Conservation (phyloP, 2,797 vertebrate genomes). For the Arrhamphus sclerolepis region DNA sequence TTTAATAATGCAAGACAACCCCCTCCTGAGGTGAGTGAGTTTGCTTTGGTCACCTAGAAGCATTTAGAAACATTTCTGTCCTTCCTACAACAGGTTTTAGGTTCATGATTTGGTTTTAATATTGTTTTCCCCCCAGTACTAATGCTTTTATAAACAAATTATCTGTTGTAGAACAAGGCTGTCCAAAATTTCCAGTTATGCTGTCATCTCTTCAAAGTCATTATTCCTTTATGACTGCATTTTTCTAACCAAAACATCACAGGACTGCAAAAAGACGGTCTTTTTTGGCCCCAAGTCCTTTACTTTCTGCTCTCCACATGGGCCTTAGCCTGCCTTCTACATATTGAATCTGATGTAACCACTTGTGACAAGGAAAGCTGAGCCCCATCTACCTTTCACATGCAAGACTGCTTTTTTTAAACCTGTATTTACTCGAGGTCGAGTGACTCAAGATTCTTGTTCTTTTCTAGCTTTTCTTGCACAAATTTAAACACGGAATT, state of each 20-base stretch:
- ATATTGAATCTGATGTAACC: slow-evolving; percentile 46
- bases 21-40: slow-evolving; percentile 17
- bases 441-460: slow-evolving; percentile 38
- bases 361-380: slow-evolving; percentile 59
- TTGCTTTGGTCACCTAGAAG: slow-evolving; percentile 16
- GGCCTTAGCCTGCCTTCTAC: neutral
- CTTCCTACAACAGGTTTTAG: neutral
- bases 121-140: neutral
- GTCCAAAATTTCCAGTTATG: too few species aligned
- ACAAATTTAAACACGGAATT: neutral
- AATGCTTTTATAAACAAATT: too few species aligned
- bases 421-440: slow-evolving; percentile 35
- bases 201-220: neutral
- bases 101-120: slow-evolving; percentile 2
- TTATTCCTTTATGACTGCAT: neutral
- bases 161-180: too few species aligned
- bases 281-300: slow-evolving; percentile 17
- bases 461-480: slow-evolving; percentile 34
- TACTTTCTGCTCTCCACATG: slow-evolving; percentile 20
- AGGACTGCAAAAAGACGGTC: too few species aligned
- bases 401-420: slow-evolving; percentile 54
- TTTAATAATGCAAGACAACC: slow-evolving; percentile 12
- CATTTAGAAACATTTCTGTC: slow-evolving; percentile 11
- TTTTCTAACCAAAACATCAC: too few species aligned
- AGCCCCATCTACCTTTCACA: slow-evolving; percentile 61